Evolutionary conservation across 1,140 invertebrate genomes (phyloP), one percentile per base, ranked within the genome.

Genomic region (Dryas iulia): DNA sequence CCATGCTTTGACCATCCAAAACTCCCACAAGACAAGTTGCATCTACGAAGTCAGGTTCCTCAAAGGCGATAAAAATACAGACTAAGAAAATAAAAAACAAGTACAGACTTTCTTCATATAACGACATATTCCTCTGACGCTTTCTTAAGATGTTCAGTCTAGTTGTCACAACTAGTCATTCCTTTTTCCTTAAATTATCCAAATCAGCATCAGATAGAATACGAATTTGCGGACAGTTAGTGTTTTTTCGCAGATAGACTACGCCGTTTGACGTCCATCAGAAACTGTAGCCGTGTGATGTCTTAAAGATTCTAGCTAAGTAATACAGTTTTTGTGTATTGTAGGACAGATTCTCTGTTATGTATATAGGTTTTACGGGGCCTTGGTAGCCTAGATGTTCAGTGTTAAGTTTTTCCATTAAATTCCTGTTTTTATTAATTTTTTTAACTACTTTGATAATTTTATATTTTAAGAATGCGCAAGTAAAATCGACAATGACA

Each of bases 21-120:
- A 53, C 57, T 21, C 62, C 18, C 1, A 64, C 12, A 0, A 73
- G 47, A 30, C 68, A 66, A 21, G 10, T 39, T 11, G 33, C 21
- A 1, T 47, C 21, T 35, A n/a, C n/a, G n/a, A n/a, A n/a, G n/a
- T n/a, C n/a, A n/a, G n/a, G n/a, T n/a, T n/a, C n/a, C n/a, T n/a
- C n/a, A n/a, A n/a, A n/a, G n/a, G n/a, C n/a, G n/a, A n/a, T n/a
- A n/a, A n/a, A n/a, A n/a, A n/a, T n/a, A n/a, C n/a, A n/a, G n/a
- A n/a, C n/a, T n/a, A n/a, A n/a, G n/a, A n/a, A n/a, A n/a, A n/a
- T n/a, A n/a, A n/a, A n/a, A n/a, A n/a, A n/a, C n/a, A n/a, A n/a
- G n/a, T n/a, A n/a, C n/a, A n/a, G n/a, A n/a, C n/a, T n/a, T n/a
- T n/a, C n/a, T n/a, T n/a, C n/a, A n/a, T n/a, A n/a, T n/a, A n/a